A percentile compares a stretch with the other conserved stretches of the same genome.
phyloP scores from a whole-genome alignment of 2,797 vertebrate genomes.

The Esox lucius region DNA sequence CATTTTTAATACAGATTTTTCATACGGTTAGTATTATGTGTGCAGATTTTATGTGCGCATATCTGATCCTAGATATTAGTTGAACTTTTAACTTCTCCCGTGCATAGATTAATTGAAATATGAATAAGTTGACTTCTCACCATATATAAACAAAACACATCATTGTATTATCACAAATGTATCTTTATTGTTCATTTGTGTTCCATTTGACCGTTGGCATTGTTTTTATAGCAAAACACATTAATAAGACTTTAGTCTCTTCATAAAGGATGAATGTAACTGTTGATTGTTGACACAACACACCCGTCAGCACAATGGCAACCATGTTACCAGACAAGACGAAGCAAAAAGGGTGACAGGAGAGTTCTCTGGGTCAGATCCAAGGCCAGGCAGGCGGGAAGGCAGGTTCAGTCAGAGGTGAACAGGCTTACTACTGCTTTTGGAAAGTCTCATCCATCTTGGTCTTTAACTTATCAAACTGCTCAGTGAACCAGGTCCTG shows the following conservation, averaged over 20 bases:
- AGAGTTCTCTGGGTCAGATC: not conserved
- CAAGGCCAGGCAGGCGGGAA: not conserved
- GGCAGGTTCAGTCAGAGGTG: not conserved
- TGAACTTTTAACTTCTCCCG: not conserved
- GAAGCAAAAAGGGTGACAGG: not conserved
- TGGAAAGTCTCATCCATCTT: rapidly evolving
- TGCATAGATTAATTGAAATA: not conserved
- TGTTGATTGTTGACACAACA: slow-evolving; percentile 8
- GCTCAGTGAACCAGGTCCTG: slow-evolving; percentile 53
- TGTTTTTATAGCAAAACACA: not conserved
- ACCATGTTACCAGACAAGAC: not conserved
- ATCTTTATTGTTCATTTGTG: slow-evolving; percentile 6
- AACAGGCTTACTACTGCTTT: slow-evolving; percentile 8
- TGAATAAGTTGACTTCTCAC: not conserved
- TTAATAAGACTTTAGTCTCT: slow-evolving; percentile 11
- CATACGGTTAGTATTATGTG: not conserved
- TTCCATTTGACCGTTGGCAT: not conserved
- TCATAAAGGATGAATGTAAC: slow-evolving; percentile 19
- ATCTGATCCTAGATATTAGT: not conserved
- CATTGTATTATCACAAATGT: not conserved
- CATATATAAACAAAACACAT: not conserved
- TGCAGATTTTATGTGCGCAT: not conserved
- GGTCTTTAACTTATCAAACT: not conserved
- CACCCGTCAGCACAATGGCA: not conserved
- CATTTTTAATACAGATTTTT: not conserved